Base-by-base conservation (phyloP, 2,113 vertebrate species). In the Hypomesus transpacificus region DNA sequence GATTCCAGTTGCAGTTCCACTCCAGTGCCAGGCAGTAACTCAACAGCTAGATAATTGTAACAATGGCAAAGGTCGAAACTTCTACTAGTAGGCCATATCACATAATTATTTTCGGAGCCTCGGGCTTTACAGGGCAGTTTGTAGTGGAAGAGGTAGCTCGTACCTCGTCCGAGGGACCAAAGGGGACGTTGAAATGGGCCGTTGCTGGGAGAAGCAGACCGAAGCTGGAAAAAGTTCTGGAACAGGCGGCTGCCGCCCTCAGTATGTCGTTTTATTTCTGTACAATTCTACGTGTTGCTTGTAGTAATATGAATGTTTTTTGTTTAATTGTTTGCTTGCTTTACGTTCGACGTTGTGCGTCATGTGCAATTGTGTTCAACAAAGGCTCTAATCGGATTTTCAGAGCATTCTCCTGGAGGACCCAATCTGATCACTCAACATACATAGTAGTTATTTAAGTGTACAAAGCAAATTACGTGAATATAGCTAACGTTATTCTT, bases 51-150 rank as follows among this genome's bases (percentile, higher is more conserved):
- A 17, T 22, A 69, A 52, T 34, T 61, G 62, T 72, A 60, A 79
- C 20, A 0, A 92, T 92, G 90, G 88, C 87, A 7, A 14, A 70
- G 6, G 81, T 85, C 18, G 83, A 87, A 34, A 89, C 87, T 14
- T 86, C 88, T 1, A 50, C 86, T 0, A 81, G 26, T 71, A 86
- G 94, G 73, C 89, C 90, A 1, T 97, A 92, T 75, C 92, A 92
- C 4, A 77, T 97, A 60, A 91, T 96, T 21, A 90, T 98, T 66
- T 94, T 97, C 68, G 96, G 96, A 39, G 96, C 96, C 61, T 95
- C 95, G 0, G 96, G 96, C 18, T 98, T 98, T 79, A 98, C 96
- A 0, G 96, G 96, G 1, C 96, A 95, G 86, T 97, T 94, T 56
- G 96, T 98, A 83, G 91, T 93, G 4, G 93, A 96, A 73, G 96